Conservation (phyloP, 2,113 vertebrate species). For the Helogale parvula region DNA sequence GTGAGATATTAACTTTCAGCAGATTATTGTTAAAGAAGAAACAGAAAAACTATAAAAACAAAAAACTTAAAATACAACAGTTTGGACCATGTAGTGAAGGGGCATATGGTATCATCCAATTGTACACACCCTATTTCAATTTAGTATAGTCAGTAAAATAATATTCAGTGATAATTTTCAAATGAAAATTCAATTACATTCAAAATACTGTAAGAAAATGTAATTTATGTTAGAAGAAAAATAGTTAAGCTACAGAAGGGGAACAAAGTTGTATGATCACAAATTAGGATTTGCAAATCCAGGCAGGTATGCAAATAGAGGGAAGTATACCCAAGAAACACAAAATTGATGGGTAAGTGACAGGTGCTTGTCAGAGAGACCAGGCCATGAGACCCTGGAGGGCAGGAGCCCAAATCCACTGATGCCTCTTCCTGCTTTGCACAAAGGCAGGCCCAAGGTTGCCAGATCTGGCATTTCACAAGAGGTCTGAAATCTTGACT, state of each 20-base stretch:
- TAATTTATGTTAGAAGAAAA: constrained; percentile 21
- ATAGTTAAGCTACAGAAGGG: neutral
- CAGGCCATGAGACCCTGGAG: neutral
- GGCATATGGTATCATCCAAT: neutral
- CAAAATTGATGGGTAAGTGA: neutral
- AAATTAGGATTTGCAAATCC: constrained; percentile 20
- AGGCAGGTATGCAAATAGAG: neutral
- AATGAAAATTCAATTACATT: constrained; percentile 38
- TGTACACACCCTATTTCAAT: neutral
- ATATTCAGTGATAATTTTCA: neutral
- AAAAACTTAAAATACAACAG: constrained; percentile 30
- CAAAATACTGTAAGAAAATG: constrained; percentile 38
- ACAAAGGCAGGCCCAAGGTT: neutral
- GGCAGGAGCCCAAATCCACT: neutral
- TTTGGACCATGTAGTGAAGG: neutral
- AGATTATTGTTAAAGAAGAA: neutral
- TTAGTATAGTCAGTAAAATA: constrained; percentile 47
- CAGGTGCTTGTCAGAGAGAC: neutral
- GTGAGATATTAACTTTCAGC: constrained; percentile 26
- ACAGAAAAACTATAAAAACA: neutral
- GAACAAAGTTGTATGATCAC: neutral
- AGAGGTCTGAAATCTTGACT: constrained; percentile 1
- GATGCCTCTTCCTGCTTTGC: neutral
- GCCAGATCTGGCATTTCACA: neutral
- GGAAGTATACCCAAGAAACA: neutral